These are phyloP conservation scores for Octomys mimax DNA, from an alignment of 2,797 vertebrate species.

Conservation along the genomic window DNA sequence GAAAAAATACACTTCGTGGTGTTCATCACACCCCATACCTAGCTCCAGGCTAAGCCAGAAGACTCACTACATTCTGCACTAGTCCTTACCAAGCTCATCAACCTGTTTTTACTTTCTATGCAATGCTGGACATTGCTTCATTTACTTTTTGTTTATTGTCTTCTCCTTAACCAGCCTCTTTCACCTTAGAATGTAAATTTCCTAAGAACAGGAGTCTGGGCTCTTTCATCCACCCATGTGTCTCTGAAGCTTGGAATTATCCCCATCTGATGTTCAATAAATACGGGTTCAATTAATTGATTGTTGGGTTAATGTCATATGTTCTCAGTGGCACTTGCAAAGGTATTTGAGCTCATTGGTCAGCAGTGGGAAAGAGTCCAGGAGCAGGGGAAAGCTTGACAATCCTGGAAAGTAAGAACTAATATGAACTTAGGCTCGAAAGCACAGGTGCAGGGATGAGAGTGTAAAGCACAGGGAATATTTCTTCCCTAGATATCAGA, in stretches of 20 bases:
- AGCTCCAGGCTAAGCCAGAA: not conserved
- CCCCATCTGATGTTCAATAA: not conserved
- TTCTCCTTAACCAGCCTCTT: not conserved
- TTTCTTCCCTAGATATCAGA: constrained; percentile 12
- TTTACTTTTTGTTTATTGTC: not conserved
- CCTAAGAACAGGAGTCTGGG: not conserved
- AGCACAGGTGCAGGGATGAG: not conserved
- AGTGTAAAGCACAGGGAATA: not conserved
- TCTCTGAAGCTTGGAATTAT: constrained; percentile 7
- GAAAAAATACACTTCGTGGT: not conserved
- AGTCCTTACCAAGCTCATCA: not conserved
- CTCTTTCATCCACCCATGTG: not conserved
- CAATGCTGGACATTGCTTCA: not conserved
- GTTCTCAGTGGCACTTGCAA: not conserved
- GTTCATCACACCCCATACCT: not conserved
- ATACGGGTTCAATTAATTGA: constrained; percentile 31
- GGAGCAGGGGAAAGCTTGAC: not conserved
- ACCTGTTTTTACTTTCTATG: not conserved
- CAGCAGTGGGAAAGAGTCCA: constrained; percentile 2
- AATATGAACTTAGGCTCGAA: not conserved
- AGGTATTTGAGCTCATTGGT: constrained; percentile 31
- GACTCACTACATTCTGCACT: not conserved
- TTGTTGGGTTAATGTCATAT: not conserved
- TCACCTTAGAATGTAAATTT: not conserved
- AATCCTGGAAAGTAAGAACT: not conserved